phyloP scores from a whole-genome alignment of 37 sponge, comb jelly and placozoan species.

The Cliona cf. orientalis region DNA sequence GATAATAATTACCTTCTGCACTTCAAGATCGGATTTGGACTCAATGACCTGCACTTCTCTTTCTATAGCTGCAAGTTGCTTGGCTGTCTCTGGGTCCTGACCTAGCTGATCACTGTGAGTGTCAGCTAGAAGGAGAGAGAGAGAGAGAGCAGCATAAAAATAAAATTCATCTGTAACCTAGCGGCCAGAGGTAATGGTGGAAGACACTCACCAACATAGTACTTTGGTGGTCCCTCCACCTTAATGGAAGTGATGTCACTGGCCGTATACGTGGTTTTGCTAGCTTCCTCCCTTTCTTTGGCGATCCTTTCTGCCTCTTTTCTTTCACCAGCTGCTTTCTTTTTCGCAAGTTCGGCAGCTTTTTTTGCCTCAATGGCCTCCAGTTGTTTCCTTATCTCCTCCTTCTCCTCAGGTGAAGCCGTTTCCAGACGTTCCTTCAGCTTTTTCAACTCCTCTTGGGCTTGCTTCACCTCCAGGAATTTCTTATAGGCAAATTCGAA shows the following conservation, averaged over 20 bases:
- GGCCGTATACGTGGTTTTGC: too few relatives aligned
- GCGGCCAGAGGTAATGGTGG: neutral
- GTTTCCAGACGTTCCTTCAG: slow-evolving; percentile 8
- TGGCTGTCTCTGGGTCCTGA: slow-evolving; percentile 11
- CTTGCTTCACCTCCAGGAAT: slow-evolving; percentile 40
- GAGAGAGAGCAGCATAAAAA: too few relatives aligned
- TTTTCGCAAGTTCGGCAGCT: too few relatives aligned
- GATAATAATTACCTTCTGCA: neutral
- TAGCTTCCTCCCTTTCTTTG: too few relatives aligned
- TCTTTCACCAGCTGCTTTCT: too few relatives aligned
- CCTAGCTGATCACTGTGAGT: too few relatives aligned
- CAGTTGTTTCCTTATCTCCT: slow-evolving; percentile 11
- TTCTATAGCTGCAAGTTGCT: slow-evolving; percentile 8
- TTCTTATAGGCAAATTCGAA: slow-evolving; percentile 68
- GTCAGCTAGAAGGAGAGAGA: too few relatives aligned
- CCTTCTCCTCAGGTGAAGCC: slow-evolving; percentile 10
- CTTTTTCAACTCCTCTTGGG: slow-evolving; percentile 28
- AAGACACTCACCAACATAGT: neutral
- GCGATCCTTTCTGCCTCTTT: too few relatives aligned
- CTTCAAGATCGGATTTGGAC: neutral
- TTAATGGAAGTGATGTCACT: too few relatives aligned
- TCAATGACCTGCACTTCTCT: neutral
- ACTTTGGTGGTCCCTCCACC: too few relatives aligned
- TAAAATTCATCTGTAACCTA: neutral
- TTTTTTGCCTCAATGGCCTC: neutral